Conservation (phyloP, 2,113 vertebrate species). For the Cavia porcellus region DNA sequence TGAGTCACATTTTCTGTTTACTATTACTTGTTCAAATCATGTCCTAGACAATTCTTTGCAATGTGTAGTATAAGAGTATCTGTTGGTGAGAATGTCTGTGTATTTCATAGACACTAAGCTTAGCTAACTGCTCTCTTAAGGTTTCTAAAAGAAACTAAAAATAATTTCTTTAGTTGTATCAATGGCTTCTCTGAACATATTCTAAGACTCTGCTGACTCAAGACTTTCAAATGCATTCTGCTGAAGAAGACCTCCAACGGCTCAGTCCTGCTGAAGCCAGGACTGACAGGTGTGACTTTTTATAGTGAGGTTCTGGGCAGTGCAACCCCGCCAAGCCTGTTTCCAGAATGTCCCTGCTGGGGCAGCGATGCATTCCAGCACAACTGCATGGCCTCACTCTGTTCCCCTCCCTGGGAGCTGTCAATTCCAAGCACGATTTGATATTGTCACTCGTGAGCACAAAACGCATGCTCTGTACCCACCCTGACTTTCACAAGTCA, state of each 20-base stretch:
- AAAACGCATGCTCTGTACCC: neutral
- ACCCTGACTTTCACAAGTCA: neutral
- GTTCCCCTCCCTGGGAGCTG: neutral
- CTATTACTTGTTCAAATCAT: neutral
- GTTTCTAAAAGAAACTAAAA: neutral
- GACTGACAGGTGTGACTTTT: neutral
- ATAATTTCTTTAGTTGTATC: neutral
- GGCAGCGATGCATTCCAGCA: neutral
- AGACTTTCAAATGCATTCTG: neutral
- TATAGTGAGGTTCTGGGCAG: neutral
- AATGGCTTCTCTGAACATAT: neutral
- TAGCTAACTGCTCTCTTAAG: neutral
- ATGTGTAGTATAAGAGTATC: neutral
- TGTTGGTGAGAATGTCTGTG: neutral
- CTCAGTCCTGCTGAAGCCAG: neutral
- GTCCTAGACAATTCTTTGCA: neutral
- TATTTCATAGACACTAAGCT: neutral
- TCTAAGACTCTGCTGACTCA: neutral
- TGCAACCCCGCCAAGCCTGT: neutral
- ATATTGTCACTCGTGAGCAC: neutral
- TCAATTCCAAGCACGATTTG: neutral
- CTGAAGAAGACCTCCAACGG: neutral
- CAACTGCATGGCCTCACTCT: neutral
- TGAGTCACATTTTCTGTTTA: neutral
- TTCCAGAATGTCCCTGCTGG: neutral